A percentile compares a stretch with the other conserved stretches of the same genome.
phyloP scores from a whole-genome alignment of 2,888 invertebrate genomes.

The Epistrophe grossulariae region DNA sequence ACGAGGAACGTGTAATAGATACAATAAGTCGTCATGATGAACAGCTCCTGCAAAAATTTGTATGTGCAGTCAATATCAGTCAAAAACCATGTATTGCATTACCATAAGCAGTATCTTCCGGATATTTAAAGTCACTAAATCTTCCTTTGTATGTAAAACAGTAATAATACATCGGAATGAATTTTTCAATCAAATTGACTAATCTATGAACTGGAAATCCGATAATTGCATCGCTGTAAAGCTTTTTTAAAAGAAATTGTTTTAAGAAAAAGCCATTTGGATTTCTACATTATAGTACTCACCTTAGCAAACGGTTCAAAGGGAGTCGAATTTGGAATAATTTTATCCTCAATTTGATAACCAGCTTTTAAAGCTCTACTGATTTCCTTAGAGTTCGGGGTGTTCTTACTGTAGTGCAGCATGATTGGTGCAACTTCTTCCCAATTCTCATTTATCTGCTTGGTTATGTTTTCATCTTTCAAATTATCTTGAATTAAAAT shows the following conservation, averaged over 20 bases:
- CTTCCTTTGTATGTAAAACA: slow-evolving; percentile 86
- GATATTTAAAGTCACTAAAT: slow-evolving; percentile 85
- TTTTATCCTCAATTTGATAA: slow-evolving; percentile 77
- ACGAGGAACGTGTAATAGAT: slow-evolving; percentile 81
- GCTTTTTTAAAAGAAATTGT: slow-evolving; percentile 39
- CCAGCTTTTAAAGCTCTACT: slow-evolving; percentile 77
- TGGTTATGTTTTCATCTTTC: slow-evolving; percentile 84
- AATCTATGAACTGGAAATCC: slow-evolving; percentile 86
- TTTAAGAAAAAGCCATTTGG: background rate
- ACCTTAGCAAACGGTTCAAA: slow-evolving; percentile 77
- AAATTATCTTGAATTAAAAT: slow-evolving; percentile 83
- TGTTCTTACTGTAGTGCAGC: slow-evolving; percentile 81
- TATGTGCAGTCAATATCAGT: too few relatives aligned
- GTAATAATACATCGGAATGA: slow-evolving; percentile 86
- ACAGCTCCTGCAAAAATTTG: slow-evolving; percentile 82
- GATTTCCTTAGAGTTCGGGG: slow-evolving; percentile 80
- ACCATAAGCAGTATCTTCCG: slow-evolving; percentile 84
- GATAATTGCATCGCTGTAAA: slow-evolving; percentile 86
- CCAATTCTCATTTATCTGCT: slow-evolving; percentile 79
- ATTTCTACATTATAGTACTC: background rate
- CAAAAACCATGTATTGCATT: slow-evolving; percentile 69
- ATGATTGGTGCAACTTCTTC: slow-evolving; percentile 79
- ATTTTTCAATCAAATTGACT: slow-evolving; percentile 85
- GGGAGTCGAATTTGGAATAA: slow-evolving; percentile 72
- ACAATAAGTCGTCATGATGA: slow-evolving; percentile 84